phyloP scores from a whole-genome alignment of 2,888 invertebrate genomes.

The Lottia scabra region DNA sequence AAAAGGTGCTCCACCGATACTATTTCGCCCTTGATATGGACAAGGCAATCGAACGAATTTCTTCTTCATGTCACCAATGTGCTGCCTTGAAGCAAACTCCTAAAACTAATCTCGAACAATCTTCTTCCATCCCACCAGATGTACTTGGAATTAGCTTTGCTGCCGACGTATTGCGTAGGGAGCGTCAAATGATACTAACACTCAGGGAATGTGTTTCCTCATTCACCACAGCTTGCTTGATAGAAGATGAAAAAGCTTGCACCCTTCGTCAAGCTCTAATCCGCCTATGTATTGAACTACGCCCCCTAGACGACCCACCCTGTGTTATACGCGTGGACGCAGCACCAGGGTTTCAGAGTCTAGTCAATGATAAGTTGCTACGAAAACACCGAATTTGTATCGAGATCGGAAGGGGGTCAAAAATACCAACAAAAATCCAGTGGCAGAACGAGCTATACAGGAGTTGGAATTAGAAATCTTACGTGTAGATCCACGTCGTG shows the following conservation, averaged over 20 bases:
- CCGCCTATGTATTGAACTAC: background rate
- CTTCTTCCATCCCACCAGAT: background rate
- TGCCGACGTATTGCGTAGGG: background rate
- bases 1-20: constrained; percentile 16
- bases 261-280: background rate
- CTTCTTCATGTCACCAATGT: constrained; percentile 23
- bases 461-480: constrained; percentile 10
- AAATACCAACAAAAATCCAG: constrained; percentile 17
- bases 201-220: background rate
- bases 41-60: constrained; percentile 15
- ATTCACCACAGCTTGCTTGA: background rate
- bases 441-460: constrained; percentile 9
- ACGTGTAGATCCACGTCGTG: background rate
- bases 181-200: background rate
- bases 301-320: background rate
- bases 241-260: background rate
- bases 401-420: constrained; percentile 5
- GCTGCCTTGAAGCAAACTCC: constrained; percentile 19
- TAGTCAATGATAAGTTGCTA: background rate
- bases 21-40: constrained; percentile 30
- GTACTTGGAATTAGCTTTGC: background rate
- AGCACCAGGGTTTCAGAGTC: background rate
- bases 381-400: background rate
- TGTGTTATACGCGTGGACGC: background rate
- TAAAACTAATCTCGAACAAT: background rate